Evolutionary conservation across 2,797 vertebrate species (phyloP).

Genomic region (Esox lucius): DNA sequence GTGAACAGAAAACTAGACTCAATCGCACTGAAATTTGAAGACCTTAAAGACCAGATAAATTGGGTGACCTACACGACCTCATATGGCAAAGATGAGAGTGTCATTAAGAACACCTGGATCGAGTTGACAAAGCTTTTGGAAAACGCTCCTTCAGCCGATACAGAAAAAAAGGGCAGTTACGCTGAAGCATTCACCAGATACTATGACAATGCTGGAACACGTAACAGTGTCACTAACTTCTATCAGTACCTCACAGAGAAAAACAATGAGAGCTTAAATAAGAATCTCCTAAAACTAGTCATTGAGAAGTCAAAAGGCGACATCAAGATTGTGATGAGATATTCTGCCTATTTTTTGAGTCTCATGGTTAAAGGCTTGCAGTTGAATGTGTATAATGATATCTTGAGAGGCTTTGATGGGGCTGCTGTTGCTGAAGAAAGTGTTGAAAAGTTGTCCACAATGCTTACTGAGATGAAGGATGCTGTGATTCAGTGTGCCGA

Average conservation of each 20-base stretch:
- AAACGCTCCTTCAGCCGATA: background rate
- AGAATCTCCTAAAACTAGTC: constrained; percentile 10
- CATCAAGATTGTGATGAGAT: constrained; percentile 12
- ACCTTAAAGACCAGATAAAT: background rate
- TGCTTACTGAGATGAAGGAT: no score
- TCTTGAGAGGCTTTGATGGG: background rate
- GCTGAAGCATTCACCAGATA: constrained; percentile 18
- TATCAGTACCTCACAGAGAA: constrained; percentile 14
- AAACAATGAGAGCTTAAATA: constrained; percentile 5
- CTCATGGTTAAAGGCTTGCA: constrained; percentile 20
- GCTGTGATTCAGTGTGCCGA: no score
- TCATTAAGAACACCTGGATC: constrained; percentile 23
- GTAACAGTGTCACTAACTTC: constrained; percentile 10
- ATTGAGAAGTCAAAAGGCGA: constrained; percentile 14
- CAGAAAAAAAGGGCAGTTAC: background rate
- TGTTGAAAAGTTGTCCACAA: no score
- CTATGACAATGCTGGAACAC: constrained; percentile 12
- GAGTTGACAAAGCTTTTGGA: constrained; percentile 14
- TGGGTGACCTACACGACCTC: constrained; percentile 16
- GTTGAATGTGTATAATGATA: constrained; percentile 21
- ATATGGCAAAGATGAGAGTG: constrained; percentile 17
- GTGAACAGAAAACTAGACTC: constrained; percentile 14
- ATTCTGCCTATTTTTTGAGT: constrained; percentile 6
- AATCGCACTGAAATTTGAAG: background rate
- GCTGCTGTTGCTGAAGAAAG: no score